Evolutionary conservation across 2,888 invertebrate genomes (phyloP), one percentile per base, ranked within the genome.

Genomic region (Patella caerulea): DNA sequence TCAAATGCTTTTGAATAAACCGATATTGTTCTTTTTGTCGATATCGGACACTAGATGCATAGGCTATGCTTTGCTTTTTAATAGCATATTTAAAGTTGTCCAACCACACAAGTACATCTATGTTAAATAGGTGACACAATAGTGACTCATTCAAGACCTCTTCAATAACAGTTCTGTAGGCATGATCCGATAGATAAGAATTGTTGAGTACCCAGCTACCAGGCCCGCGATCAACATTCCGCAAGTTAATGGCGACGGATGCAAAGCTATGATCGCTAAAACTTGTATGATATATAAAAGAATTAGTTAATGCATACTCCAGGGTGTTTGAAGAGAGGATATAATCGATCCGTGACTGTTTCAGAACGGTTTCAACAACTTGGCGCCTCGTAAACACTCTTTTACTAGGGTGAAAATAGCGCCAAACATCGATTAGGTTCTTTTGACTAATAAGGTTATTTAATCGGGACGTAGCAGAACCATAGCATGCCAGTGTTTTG

Each of bases 311-410:
- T 3, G 19, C 19, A 24, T 65, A 24, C 65, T 65, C 65, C 3
- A 65, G 24, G 14, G 3, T 14, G 14, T 11, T 12, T 24, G 65
- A 65, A 9, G 24, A 11, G 24, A 65, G 65, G 19, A 65, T 65
- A 24, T 65, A 65, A 65, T 65, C 65, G 11, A 65, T 65, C 17
- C 65, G 19, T 24, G 65, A 65, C 65, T 65, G 65, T 24, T 65
- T 65, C 15, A 65, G 24, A 19, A 65, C 65, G 14, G 19, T 24
- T 24, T 24, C 24, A 24, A 65, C 65, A 65, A 65, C 65, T 24
- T 24, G 19, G 2, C 19, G 9, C 17, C 65, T 9, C 14, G 65
- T 65, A 65, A 65, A 65, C 12, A 65, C 65, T 3, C 65, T 19
- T 15, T 65, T 65, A 24, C 24, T 19, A 9, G 19, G 19, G 65